Evolutionary conservation across 1,140 invertebrate genomes (phyloP).

Genomic region (Cephus cinctus): DNA sequence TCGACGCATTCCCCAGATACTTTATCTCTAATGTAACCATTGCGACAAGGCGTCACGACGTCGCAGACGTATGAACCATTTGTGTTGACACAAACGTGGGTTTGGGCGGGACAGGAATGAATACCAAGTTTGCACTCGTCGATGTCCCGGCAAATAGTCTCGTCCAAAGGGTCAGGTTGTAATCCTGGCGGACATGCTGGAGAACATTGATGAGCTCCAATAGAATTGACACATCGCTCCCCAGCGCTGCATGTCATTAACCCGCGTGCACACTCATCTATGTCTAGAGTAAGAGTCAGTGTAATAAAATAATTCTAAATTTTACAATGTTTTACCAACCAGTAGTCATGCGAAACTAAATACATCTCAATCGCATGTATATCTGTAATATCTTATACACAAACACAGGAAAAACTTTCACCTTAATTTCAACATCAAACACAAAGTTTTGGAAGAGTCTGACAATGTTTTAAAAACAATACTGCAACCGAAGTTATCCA

Average conservation of each 20-base stretch:
- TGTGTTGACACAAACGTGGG: conserved; percentile 75
- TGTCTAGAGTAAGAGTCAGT: too few relatives aligned
- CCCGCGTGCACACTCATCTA: conserved; percentile 68
- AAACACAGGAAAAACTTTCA: too few relatives aligned
- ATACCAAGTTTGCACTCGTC: conserved; percentile 67
- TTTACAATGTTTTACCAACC: conserved; percentile 14
- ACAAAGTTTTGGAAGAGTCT: too few relatives aligned
- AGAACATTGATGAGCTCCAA: conserved; percentile 44
- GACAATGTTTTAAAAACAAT: too few relatives aligned
- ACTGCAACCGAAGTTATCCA: too few relatives aligned
- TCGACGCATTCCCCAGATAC: conserved; percentile 70
- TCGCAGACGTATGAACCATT: conserved; percentile 77
- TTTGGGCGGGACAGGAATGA: conserved; percentile 61
- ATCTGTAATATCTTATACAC: too few relatives aligned
- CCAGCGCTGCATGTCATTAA: conserved; percentile 61
- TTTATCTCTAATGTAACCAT: conserved; percentile 31
- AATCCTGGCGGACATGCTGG: conserved; percentile 27
- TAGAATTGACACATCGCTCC: conserved; percentile 65
- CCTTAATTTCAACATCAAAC: too few relatives aligned
- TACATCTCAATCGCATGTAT: too few relatives aligned
- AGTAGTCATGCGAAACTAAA: neutral
- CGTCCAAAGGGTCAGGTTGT: conserved; percentile 62
- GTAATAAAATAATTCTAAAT: conserved; percentile 9
- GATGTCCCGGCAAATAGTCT: conserved; percentile 65
- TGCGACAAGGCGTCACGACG: conserved; percentile 55